A percentile compares a stretch with the other conserved stretches of the same genome.
phyloP scores from a whole-genome alignment of 2,113 vertebrate genomes.

The Solea senegalensis region DNA sequence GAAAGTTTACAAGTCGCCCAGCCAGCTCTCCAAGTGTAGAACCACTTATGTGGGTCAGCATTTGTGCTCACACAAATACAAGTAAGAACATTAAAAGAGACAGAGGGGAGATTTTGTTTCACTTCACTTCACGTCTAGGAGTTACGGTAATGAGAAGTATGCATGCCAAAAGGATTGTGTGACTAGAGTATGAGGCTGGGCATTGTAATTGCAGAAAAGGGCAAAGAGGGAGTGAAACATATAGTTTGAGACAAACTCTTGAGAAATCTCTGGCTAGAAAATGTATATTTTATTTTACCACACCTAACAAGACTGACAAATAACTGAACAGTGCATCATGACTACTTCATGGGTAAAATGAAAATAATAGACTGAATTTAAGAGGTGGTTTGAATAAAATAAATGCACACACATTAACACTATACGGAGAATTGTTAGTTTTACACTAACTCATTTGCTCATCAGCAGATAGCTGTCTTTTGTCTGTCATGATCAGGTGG shows the following conservation, averaged over 20 bases:
- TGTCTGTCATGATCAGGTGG: not conserved
- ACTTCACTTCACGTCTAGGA: no score
- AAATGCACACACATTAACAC: not conserved
- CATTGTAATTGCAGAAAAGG: no score
- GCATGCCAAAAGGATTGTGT: no score
- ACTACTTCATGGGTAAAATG: not conserved
- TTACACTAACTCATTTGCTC: conserved; percentile 15
- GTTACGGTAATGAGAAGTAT: no score
- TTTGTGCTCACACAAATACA: not conserved
- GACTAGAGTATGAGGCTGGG: no score
- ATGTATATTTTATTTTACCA: no score
- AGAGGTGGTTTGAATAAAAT: not conserved
- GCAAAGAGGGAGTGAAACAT: no score
- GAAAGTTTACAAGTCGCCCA: conserved; percentile 39
- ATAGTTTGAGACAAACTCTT: no score
- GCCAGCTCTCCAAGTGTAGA: conserved; percentile 23
- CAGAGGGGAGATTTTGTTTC: not conserved
- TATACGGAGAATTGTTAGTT: not conserved
- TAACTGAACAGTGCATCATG: not conserved
- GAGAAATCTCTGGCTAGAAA: not conserved
- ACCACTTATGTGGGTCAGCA: conserved; percentile 13
- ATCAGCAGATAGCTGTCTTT: conserved; percentile 18
- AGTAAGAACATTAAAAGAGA: not conserved
- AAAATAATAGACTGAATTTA: not conserved
- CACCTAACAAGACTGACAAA: no score